Percentiles rank a stretch among this genome's conserved stretches.
Conservation (phyloP, 2,797 vertebrate species). For the Eupleurogrammus muticus region DNA sequence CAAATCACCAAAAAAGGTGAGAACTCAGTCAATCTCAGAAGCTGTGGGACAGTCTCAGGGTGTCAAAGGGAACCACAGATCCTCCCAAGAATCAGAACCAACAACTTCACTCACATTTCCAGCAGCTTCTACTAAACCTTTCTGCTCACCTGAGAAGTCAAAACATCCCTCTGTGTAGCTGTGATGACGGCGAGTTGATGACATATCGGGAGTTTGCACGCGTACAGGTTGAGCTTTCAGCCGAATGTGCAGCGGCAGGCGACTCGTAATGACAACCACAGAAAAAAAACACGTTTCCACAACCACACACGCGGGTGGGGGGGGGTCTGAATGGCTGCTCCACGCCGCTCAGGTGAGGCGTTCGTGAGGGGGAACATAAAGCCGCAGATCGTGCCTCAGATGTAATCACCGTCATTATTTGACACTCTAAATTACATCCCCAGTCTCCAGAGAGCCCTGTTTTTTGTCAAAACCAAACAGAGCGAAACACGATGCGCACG, state of each 20-base stretch:
- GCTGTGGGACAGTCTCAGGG: too few species aligned
- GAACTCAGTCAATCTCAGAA: too few species aligned
- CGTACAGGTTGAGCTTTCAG: not conserved
- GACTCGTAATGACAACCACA: not conserved
- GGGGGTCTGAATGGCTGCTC: not conserved
- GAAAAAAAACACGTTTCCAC: constrained; percentile 5
- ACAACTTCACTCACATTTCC: not conserved
- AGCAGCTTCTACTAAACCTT: not conserved
- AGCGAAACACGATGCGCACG: constrained; percentile 1
- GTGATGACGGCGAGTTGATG: constrained; percentile 10
- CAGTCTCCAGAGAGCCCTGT: not conserved
- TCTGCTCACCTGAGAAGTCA: not conserved
- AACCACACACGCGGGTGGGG: constrained; percentile 5
- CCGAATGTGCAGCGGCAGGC: not conserved
- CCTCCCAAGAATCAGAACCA: not conserved
- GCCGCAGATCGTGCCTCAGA: constrained; percentile 8
- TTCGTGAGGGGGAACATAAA: not conserved
- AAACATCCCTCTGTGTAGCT: constrained; percentile 7
- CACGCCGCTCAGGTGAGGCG: not conserved
- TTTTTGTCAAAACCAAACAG: constrained; percentile 11
- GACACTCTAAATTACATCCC: constrained; percentile 26
- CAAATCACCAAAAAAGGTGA: too few species aligned
- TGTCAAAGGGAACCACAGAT: too few species aligned
- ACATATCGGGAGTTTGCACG: constrained; percentile 10
- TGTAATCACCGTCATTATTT: constrained; percentile 40